phyloP scores from a whole-genome alignment of 2,888 invertebrate species.

The Diaprepes abbreviatus region DNA sequence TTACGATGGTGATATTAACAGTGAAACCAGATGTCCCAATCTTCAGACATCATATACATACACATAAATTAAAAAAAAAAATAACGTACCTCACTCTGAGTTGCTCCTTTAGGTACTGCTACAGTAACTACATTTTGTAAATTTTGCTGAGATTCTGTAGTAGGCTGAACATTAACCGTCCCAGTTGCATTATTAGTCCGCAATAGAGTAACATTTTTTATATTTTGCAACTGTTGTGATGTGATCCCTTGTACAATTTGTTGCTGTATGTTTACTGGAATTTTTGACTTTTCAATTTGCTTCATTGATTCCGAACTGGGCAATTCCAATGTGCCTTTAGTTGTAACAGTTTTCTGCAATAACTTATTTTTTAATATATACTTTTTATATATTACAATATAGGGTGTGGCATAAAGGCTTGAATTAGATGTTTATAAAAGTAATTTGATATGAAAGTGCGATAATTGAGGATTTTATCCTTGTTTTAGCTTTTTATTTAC shows the following conservation, averaged over 20 bases:
- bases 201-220: constrained; percentile 65
- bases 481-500: too few species aligned
- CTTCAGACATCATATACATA: too few species aligned
- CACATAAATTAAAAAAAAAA: too few species aligned
- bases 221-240: constrained; percentile 64
- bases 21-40: too few species aligned
- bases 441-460: too few species aligned
- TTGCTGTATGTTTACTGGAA: constrained; percentile 57
- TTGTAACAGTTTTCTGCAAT: constrained; percentile 32
- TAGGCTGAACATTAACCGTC: constrained; percentile 35
- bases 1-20: too few species aligned
- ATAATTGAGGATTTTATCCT: too few species aligned
- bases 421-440: too few species aligned
- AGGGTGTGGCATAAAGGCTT: too few species aligned
- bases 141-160: constrained; percentile 37
- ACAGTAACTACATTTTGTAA: constrained; percentile 55
- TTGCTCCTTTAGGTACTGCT: constrained; percentile 52
- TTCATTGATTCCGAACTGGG: constrained; percentile 36
- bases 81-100: constrained; percentile 44
- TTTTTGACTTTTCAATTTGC: constrained; percentile 45
- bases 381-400: too few species aligned
- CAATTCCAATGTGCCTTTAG: constrained; percentile 35
- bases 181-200: constrained; percentile 53
- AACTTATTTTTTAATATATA: too few species aligned
- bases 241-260: constrained; percentile 63